A percentile compares a stretch with the other conserved stretches of the same genome.
phyloP scores from a whole-genome alignment of 2,113 vertebrate species.

The Puffinus mauretanicus region DNA sequence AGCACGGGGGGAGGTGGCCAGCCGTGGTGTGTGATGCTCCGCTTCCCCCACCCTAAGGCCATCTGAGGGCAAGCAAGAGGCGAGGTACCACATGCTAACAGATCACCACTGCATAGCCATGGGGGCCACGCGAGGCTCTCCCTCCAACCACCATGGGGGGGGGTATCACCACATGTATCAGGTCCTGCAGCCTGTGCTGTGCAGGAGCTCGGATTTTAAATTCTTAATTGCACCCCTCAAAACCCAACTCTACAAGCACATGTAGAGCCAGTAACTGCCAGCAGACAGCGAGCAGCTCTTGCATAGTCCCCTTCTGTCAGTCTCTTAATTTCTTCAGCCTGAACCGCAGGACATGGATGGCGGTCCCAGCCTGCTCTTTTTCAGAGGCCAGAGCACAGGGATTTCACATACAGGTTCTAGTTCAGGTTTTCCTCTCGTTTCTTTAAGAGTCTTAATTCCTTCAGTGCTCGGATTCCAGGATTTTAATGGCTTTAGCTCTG shows the following conservation, averaged over 20 bases:
- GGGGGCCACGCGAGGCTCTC: neutral
- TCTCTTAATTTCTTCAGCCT: neutral
- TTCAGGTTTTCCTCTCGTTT: neutral
- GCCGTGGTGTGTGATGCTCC: accelerated
- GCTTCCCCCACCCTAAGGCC: neutral
- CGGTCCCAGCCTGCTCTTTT: neutral
- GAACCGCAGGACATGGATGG: neutral
- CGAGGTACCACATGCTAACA: neutral
- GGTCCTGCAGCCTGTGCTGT: neutral
- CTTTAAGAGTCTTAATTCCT: neutral
- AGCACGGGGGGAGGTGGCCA: neutral
- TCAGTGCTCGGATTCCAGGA: neutral
- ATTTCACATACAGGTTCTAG: neutral
- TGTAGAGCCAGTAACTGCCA: neutral
- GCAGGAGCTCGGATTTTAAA: neutral
- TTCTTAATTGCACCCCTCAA: neutral
- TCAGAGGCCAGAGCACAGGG: neutral
- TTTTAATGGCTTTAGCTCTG: constrained; percentile 21
- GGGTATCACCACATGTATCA: neutral
- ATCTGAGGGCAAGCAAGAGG: neutral
- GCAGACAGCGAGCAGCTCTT: neutral
- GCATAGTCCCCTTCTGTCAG: neutral
- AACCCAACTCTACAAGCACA: neutral
- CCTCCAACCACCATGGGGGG: neutral
- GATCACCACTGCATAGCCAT: neutral